These are phyloP conservation scores for Epizoanthus scotinus DNA, from an alignment of 92 coral and sea anemone species.

Conservation along the genomic window DNA sequence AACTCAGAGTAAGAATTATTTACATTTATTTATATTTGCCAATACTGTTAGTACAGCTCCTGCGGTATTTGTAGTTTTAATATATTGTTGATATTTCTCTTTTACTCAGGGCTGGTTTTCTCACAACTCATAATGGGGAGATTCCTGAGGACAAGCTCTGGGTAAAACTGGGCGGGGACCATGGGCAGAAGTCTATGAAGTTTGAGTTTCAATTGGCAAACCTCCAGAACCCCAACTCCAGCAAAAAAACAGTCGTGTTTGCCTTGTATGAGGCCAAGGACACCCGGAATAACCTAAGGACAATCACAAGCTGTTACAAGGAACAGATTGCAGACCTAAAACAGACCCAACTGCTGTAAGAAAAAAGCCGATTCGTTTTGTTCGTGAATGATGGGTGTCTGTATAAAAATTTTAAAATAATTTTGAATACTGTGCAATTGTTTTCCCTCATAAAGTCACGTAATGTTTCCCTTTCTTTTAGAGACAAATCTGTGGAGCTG, in stretches of 20 bases:
- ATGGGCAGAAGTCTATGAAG: conserved; percentile 20
- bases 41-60: no score
- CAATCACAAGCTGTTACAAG: not conserved
- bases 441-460: not conserved
- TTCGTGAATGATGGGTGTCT: not conserved
- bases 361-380: not conserved
- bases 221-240: conserved; percentile 18
- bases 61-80: not conserved
- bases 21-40: no score
- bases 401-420: not conserved
- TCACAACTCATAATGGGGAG: conserved; percentile 19
- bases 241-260: conserved; percentile 31
- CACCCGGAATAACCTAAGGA: conserved; percentile 22
- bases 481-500: conserved; percentile 9
- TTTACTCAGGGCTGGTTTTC: not conserved
- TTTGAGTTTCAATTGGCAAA: conserved; percentile 33
- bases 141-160: conserved; percentile 25
- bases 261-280: conserved; percentile 18
- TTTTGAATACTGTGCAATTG: not conserved
- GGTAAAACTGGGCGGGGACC: conserved; percentile 29
- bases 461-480: not conserved
- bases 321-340: conserved; percentile 18
- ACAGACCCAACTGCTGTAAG: not conserved
- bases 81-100: not conserved
- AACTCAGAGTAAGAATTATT: not conserved